These are phyloP conservation scores for Pseudococcus longispinus DNA, from an alignment of 2,888 invertebrate genomes.

Conservation along the genomic window DNA sequence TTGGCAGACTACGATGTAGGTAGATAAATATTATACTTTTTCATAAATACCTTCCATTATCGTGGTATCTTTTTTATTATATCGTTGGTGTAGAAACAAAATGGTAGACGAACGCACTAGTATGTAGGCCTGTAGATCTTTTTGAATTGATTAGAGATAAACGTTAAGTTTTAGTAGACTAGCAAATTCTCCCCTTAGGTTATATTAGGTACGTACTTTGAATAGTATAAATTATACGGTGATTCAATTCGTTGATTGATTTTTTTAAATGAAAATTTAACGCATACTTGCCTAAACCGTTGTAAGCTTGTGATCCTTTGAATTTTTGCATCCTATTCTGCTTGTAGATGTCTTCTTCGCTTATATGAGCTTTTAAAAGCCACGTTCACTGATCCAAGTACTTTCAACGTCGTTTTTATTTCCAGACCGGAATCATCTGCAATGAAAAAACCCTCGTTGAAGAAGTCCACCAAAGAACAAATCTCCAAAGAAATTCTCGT, in stretches of 20 bases:
- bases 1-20: not conserved
- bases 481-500: slow-evolving; percentile 18
- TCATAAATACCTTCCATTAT: not conserved
- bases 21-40: not conserved
- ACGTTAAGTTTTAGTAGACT: not conserved
- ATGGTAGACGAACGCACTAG: not conserved
- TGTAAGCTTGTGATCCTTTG: too few species aligned
- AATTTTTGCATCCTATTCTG: not conserved
- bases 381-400: too few species aligned
- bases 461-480: slow-evolving; percentile 12
- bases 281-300: too few species aligned
- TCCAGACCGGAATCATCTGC: not conserved
- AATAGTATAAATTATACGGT: too few species aligned
- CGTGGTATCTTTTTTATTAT: not conserved
- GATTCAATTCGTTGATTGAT: too few species aligned
- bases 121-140: not conserved
- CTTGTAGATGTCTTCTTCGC: not conserved
- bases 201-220: too few species aligned
- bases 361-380: too few species aligned
- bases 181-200: not conserved
- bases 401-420: not conserved
- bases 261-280: too few species aligned
- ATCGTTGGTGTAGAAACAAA: not conserved
- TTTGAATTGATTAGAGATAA: not conserved
- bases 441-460: slow-evolving; percentile 40